phyloP scores from a whole-genome alignment of 1,140 invertebrate species.

The Melipona quadrifasciata region DNA sequence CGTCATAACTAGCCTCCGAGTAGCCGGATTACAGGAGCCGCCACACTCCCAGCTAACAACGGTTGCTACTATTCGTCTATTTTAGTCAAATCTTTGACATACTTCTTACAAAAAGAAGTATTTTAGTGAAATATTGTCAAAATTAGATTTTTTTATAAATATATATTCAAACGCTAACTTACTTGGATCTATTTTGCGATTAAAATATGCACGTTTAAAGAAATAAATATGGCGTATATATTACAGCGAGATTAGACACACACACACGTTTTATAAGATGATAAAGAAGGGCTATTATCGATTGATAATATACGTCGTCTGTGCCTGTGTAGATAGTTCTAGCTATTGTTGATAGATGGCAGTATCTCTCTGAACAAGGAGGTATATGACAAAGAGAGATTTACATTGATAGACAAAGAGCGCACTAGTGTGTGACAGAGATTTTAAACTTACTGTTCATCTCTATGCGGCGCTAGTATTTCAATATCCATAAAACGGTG shows the following conservation, averaged over 20 bases:
- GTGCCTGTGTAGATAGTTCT: too few species aligned
- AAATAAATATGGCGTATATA: background rate
- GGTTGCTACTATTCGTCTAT: constrained; percentile 33
- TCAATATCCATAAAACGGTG: too few species aligned
- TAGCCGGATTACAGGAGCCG: constrained; percentile 97
- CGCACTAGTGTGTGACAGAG: too few species aligned
- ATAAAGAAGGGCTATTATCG: background rate
- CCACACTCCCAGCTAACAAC: constrained; percentile 90
- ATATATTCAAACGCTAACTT: too few species aligned
- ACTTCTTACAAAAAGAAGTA: background rate
- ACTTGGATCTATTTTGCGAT: background rate
- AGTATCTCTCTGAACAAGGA: too few species aligned
- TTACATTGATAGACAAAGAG: too few species aligned
- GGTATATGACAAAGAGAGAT: too few species aligned
- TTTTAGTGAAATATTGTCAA: background rate
- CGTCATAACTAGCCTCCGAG: constrained; percentile 92
- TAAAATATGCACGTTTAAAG: background rate
- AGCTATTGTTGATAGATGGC: too few species aligned
- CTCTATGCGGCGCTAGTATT: too few species aligned
- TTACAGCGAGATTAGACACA: background rate
- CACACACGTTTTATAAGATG: too few species aligned
- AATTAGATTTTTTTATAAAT: background rate
- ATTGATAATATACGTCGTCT: too few species aligned
- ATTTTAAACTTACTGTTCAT: too few species aligned
- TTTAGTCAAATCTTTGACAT: constrained; percentile 14